Conservation (phyloP, 2,888 invertebrate genomes). For the Aradus depressus region DNA sequence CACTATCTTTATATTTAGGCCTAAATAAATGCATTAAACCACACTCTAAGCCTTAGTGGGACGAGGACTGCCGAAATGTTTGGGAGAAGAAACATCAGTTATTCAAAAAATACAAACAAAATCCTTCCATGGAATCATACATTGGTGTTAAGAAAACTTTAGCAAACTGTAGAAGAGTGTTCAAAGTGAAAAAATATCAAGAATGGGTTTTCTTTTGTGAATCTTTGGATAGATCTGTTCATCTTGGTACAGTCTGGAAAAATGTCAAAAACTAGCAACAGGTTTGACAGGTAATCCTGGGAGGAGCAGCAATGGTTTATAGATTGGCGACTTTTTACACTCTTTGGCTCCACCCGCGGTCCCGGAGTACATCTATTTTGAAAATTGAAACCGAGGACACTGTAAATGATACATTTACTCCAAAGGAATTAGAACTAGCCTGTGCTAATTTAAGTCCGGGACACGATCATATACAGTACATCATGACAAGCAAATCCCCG, state of each 20-base stretch:
- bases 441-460: constrained; percentile 15
- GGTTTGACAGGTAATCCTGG: background rate
- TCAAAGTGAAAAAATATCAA: background rate
- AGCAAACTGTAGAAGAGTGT: background rate
- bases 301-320: background rate
- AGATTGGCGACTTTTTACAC: background rate
- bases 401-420: background rate
- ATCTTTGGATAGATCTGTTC: background rate
- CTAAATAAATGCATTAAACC: too few relatives aligned
- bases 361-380: background rate
- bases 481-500: constrained; percentile 8
- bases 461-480: constrained; percentile 16
- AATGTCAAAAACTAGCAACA: background rate
- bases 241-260: background rate
- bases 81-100: background rate
- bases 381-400: background rate
- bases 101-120: background rate
- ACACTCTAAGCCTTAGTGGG: too few relatives aligned
- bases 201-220: constrained; percentile 2
- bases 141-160: background rate
- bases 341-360: background rate
- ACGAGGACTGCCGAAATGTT: background rate
- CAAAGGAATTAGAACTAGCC: constrained; percentile 5
- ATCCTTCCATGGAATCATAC: background rate
- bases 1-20: too few relatives aligned